A percentile compares a stretch with the other conserved stretches of the same genome.
phyloP scores from a whole-genome alignment of 2,797 vertebrate species.

The Thalassophryne amazonica region DNA sequence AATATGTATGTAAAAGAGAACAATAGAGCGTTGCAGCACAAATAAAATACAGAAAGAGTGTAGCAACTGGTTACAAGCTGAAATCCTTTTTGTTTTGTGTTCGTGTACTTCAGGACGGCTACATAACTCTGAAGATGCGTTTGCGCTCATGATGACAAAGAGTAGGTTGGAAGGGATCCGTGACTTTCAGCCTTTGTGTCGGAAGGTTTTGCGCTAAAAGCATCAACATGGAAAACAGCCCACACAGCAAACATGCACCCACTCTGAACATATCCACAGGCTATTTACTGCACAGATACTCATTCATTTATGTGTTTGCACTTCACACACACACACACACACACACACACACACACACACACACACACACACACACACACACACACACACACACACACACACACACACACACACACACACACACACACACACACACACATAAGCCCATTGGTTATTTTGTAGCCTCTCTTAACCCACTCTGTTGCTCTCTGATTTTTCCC shows the following conservation, averaged over 20 bases:
- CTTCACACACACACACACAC: background rate
- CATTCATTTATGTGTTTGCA: conserved; percentile 56
- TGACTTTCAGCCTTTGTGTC: conserved; percentile 51
- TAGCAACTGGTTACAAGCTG: conserved; percentile 8
- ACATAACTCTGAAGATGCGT: conserved; percentile 43
- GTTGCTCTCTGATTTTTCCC: conserved; percentile 73
- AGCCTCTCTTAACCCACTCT: conserved; percentile 53
- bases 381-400: background rate
- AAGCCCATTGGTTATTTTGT: conserved; percentile 23
- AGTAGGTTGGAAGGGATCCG: conserved; percentile 33
- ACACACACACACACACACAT: background rate
- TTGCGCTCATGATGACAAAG: conserved; percentile 48
- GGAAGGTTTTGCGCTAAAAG: conserved; percentile 58
- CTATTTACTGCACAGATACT: conserved; percentile 61
- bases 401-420: background rate
- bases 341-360: conserved; percentile 24
- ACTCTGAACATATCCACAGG: conserved; percentile 56
- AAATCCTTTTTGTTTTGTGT: conserved; percentile 45
- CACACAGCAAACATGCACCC: conserved; percentile 54
- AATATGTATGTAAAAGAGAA: no score
- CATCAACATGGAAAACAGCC: conserved; percentile 65
- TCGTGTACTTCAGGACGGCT: conserved; percentile 35
- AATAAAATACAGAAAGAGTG: conserved; percentile 18
- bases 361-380: background rate
- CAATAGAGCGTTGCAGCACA: conserved; percentile 3